Percentiles rank a stretch among this genome's conserved stretches.
phyloP scores from a whole-genome alignment of 2,888 invertebrate genomes.

The Cinara cedri region DNA sequence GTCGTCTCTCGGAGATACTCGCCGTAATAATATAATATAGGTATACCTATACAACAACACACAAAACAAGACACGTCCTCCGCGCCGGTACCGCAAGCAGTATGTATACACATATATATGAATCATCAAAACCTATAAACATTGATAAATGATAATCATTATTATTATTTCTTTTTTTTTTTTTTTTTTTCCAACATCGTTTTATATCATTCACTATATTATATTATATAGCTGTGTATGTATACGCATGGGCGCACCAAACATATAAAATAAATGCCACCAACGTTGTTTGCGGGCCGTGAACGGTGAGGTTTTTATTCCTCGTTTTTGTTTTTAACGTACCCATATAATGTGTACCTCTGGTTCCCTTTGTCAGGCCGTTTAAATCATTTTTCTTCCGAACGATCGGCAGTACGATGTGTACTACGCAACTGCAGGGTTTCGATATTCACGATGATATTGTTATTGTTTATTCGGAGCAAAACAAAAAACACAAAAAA shows the following conservation, averaged over 20 bases:
- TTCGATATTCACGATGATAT: no score
- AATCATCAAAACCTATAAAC: slow-evolving; percentile 34
- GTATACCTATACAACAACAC: slow-evolving; percentile 9
- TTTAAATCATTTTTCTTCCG: background rate
- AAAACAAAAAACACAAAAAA: no score
- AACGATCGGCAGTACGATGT: background rate
- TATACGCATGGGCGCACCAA: background rate
- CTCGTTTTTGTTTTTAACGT: background rate
- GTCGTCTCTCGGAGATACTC: background rate
- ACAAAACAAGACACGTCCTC: background rate
- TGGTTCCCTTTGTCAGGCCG: background rate
- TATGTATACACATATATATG: background rate
- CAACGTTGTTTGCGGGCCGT: slow-evolving; percentile 15
- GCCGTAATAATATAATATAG: background rate
- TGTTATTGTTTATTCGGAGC: no score
- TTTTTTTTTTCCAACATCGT: slow-evolving; percentile 3
- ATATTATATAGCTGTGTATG: background rate
- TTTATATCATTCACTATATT: background rate
- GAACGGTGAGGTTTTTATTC: background rate
- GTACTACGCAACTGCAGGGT: no score
- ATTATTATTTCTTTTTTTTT: slow-evolving; percentile 31
- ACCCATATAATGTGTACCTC: no score
- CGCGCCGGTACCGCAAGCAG: background rate
- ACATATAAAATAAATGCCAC: slow-evolving; percentile 19
- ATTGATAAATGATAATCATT: slow-evolving; percentile 45